These are phyloP conservation scores for Allolobophora icterica DNA, from an alignment of 2,888 invertebrate genomes.

Conservation along the genomic window DNA sequence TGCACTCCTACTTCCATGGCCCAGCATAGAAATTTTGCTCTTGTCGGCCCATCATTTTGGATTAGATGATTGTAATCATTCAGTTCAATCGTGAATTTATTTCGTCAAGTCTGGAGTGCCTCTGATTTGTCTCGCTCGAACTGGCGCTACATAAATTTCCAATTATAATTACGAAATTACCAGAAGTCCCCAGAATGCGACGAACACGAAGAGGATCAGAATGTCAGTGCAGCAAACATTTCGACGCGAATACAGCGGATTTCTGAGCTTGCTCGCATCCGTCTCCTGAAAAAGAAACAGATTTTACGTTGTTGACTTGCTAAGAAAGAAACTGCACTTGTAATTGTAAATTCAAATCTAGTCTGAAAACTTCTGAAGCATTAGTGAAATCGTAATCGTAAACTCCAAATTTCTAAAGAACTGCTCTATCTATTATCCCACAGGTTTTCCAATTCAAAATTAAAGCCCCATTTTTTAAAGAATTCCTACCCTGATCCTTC, in stretches of 20 bases:
- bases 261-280: background rate
- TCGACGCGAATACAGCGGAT: conserved; percentile 42
- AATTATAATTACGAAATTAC: conserved; percentile 65
- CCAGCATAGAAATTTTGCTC: too few relatives aligned
- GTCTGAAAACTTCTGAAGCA: background rate
- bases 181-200: conserved; percentile 69
- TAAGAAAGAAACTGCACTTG: background rate
- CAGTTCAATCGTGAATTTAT: too few relatives aligned
- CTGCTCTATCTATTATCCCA: background rate
- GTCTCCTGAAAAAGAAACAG: background rate
- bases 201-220: conserved; percentile 69
- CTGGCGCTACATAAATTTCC: background rate
- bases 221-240: conserved; percentile 70
- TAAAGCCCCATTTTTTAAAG: background rate
- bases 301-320: background rate
- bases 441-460: background rate
- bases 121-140: background rate
- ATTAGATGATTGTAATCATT: too few relatives aligned
- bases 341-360: background rate
- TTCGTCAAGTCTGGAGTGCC: too few relatives aligned
- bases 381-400: background rate
- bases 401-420: background rate
- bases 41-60: too few relatives aligned
- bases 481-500: too few relatives aligned
- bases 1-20: too few relatives aligned